phyloP scores from a whole-genome alignment of 2,888 invertebrate species.

The Cataglyphis altisquamis region DNA sequence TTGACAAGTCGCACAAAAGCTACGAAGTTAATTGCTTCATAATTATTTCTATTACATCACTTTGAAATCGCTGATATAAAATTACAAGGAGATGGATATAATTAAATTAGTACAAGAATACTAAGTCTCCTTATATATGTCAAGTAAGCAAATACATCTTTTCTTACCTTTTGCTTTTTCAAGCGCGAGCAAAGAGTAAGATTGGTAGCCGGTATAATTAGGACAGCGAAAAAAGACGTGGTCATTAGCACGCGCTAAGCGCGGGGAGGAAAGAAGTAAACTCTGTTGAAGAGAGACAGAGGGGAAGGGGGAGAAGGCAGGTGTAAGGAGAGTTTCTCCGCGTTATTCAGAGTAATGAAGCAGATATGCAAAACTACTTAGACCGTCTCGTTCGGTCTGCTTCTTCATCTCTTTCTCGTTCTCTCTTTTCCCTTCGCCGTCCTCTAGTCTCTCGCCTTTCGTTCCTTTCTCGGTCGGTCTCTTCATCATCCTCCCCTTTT shows the following conservation, averaged over 20 bases:
- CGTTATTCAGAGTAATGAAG: constrained; percentile 79
- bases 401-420: constrained; percentile 51
- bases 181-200: constrained; percentile 32
- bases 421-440: not conserved
- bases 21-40: constrained; percentile 21
- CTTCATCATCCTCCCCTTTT: constrained; percentile 45
- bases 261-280: constrained; percentile 51
- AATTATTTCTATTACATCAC: constrained; percentile 10
- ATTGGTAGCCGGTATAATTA: constrained; percentile 54
- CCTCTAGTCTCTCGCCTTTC: constrained; percentile 1
- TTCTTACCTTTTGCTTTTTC: constrained; percentile 4
- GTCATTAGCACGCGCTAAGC: constrained; percentile 60
- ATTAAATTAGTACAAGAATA: constrained; percentile 42
- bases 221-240: constrained; percentile 58
- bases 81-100: not conserved
- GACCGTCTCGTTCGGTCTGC: constrained; percentile 69
- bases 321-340: constrained; percentile 72
- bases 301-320: constrained; percentile 1
- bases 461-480: constrained; percentile 7
- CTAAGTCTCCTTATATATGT: constrained; percentile 21
- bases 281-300: constrained; percentile 47
- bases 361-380: constrained; percentile 80
- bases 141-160: constrained; percentile 21
- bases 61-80: constrained; percentile 8
- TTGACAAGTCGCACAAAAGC: constrained; percentile 10